These are phyloP conservation scores for Proterorhinus semilunaris DNA, from an alignment of 2,113 vertebrate species.

Conservation along the genomic window DNA sequence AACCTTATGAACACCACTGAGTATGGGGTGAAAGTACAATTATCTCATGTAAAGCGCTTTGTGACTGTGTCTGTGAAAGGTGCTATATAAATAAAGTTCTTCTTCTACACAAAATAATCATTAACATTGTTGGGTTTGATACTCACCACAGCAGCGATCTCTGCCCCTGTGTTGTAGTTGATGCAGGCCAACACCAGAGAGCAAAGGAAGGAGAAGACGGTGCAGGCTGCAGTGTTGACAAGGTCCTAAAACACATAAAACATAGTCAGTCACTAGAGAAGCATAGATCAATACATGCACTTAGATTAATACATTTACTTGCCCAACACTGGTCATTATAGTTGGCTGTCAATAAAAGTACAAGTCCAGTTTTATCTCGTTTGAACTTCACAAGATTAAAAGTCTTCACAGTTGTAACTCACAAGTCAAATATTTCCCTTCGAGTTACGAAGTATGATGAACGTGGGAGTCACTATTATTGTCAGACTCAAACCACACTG, in stretches of 20 bases:
- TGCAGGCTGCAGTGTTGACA: slow-evolving; percentile 90
- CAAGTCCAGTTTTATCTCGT: too few species aligned
- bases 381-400: too few species aligned
- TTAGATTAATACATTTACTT: neutral
- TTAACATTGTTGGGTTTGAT: neutral
- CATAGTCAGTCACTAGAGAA: neutral
- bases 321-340: too few species aligned
- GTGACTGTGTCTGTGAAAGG: too few species aligned
- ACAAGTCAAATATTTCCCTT: neutral
- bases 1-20: too few species aligned
- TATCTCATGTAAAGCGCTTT: too few species aligned
- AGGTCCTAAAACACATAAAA: slow-evolving; percentile 82
- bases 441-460: neutral
- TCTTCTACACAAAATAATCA: neutral
- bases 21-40: too few species aligned
- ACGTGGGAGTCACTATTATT: neutral
- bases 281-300: too few species aligned
- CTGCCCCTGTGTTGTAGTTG: slow-evolving; percentile 88
- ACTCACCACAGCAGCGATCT: slow-evolving; percentile 94
- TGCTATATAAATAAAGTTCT: too few species aligned
- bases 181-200: slow-evolving; percentile 91
- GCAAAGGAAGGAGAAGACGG: slow-evolving; percentile 93
- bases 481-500: neutral
- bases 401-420: too few species aligned
- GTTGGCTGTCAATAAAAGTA: too few species aligned